These are phyloP conservation scores for Vannuccia rotundouncinata DNA, from an alignment of 2,888 invertebrate species.

Conservation along the genomic window DNA sequence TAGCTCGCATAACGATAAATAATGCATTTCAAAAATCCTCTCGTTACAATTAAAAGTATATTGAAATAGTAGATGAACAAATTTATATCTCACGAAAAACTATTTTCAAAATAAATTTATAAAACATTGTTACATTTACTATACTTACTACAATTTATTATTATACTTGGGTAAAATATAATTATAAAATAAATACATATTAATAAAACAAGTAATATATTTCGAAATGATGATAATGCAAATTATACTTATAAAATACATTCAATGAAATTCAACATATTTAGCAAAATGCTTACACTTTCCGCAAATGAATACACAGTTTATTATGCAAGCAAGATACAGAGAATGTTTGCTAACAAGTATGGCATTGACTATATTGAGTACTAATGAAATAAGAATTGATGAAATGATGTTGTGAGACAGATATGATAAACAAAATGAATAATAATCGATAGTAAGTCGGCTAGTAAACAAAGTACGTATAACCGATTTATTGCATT, in stretches of 20 bases:
- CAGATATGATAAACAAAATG: slow-evolving; percentile 8
- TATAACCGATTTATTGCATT: slow-evolving; percentile 11
- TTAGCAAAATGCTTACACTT: neutral
- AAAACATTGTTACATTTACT: too few species aligned
- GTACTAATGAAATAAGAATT: neutral
- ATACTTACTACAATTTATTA: too few species aligned
- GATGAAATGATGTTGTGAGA: neutral
- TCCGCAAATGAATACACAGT: neutral
- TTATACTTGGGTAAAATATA: too few species aligned
- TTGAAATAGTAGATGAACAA: too few species aligned
- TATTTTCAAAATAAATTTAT: too few species aligned
- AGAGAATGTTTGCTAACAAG: slow-evolving; percentile 4
- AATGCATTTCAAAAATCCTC: too few species aligned
- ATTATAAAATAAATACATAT: neutral
- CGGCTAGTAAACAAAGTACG: neutral
- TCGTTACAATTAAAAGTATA: too few species aligned
- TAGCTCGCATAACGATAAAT: too few species aligned
- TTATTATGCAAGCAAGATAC: slow-evolving; percentile 23
- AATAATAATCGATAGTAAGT: neutral
- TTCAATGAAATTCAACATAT: neutral
- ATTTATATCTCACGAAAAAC: too few species aligned
- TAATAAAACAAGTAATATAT: slow-evolving; percentile 15
- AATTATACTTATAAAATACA: neutral
- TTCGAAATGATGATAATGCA: neutral
- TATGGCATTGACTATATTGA: neutral